Percentiles rank a stretch among this genome's conserved stretches.
Evolutionary conservation across 2,888 invertebrate species (phyloP).

Genomic region (Chydorus sphaericus): DNA sequence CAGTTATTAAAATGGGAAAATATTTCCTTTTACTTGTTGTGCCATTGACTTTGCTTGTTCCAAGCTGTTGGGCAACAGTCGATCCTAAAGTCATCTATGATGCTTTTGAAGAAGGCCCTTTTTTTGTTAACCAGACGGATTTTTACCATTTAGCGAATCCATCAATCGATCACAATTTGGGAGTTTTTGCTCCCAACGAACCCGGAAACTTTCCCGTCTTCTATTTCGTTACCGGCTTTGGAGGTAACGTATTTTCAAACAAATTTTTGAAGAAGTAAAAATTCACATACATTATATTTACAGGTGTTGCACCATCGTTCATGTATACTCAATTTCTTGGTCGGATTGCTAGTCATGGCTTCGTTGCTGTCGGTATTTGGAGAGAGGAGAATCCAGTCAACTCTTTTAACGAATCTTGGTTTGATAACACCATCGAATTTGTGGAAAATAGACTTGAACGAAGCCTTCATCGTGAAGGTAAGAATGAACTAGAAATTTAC

Average conservation of each 20-base stretch:
- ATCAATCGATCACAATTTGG: slow-evolving; percentile 12
- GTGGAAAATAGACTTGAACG: slow-evolving; percentile 10
- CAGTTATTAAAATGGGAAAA: too few relatives aligned
- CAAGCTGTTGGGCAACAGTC: too few relatives aligned
- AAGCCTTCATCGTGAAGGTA: too few relatives aligned
- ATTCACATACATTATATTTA: too few relatives aligned
- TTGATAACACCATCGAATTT: slow-evolving; percentile 8
- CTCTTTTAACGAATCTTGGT: slow-evolving; percentile 14
- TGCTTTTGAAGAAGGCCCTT: too few relatives aligned
- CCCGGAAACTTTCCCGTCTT: slow-evolving; percentile 13
- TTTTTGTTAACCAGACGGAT: too few relatives aligned
- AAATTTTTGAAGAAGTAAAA: background rate
- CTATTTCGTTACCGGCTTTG: slow-evolving; percentile 3
- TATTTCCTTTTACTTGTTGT: too few relatives aligned
- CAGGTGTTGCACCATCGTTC: slow-evolving; percentile 7
- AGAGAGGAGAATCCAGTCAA: slow-evolving; percentile 16
- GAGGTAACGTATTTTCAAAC: slow-evolving; percentile 6
- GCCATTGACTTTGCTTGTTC: too few relatives aligned
- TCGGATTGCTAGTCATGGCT: slow-evolving; percentile 17
- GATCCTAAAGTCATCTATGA: too few relatives aligned
- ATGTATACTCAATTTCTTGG: background rate
- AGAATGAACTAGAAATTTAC: too few relatives aligned
- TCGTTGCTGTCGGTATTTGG: slow-evolving; percentile 19
- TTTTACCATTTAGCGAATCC: too few relatives aligned
- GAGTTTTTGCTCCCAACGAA: slow-evolving; percentile 13